These are phyloP conservation scores for Todiramphus saurophagus DNA, from an alignment of 2,113 vertebrate species.

Conservation along the genomic window DNA sequence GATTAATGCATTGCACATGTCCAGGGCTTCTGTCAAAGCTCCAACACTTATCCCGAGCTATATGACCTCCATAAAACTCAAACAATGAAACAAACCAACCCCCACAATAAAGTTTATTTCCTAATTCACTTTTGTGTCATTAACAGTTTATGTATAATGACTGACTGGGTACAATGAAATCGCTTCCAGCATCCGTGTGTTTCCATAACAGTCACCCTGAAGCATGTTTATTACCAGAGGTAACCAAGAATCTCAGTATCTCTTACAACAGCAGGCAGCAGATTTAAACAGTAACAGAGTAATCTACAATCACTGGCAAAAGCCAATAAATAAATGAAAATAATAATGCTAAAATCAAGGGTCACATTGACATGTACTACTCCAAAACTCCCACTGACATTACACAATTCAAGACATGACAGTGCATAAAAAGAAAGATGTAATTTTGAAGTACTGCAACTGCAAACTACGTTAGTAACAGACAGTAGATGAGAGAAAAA, in stretches of 20 bases:
- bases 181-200: neutral
- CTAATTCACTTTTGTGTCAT: neutral
- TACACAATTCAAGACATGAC: neutral
- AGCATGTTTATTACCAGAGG: neutral
- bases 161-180: neutral
- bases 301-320: neutral
- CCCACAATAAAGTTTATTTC: neutral
- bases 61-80: neutral
- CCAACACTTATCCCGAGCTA: neutral
- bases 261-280: neutral
- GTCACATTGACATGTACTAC: neutral
- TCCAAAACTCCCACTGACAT: neutral
- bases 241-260: constrained; percentile 14
- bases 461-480: neutral
- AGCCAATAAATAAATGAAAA: neutral
- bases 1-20: neutral
- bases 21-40: neutral
- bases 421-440: neutral
- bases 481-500: neutral
- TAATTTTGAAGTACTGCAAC: neutral
- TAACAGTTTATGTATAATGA: neutral
- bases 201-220: neutral
- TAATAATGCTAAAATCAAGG: neutral
- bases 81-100: neutral
- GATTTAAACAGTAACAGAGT: neutral